phyloP scores from a whole-genome alignment of 1,140 invertebrate genomes.

The Drosophila dunni region DNA sequence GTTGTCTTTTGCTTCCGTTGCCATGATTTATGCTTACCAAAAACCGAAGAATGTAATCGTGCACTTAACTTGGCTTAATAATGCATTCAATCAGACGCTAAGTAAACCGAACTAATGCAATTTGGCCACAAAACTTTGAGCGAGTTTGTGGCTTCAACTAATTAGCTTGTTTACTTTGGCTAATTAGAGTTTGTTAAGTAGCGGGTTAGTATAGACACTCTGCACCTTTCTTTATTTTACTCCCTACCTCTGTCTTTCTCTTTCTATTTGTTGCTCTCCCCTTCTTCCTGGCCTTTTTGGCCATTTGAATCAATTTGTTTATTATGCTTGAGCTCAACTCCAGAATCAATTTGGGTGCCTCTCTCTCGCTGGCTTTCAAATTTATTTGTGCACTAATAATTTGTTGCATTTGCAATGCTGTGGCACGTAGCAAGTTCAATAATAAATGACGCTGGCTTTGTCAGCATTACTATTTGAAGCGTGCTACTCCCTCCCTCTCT shows the following conservation, averaged over 20 bases:
- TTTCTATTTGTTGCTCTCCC: not conserved
- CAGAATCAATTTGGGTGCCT: conserved; percentile 72
- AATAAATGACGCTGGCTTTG: conserved; percentile 77
- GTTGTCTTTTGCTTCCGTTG: conserved; percentile 39
- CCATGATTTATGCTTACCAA: conserved; percentile 30
- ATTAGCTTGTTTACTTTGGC: conserved; percentile 52
- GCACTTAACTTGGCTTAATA: conserved; percentile 40
- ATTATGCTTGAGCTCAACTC: conserved; percentile 69
- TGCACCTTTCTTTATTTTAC: not conserved
- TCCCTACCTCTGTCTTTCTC: not conserved
- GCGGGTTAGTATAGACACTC: not conserved
- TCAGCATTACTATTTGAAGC: conserved; percentile 80
- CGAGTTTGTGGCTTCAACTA: conserved; percentile 24
- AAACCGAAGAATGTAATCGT: conserved; percentile 2
- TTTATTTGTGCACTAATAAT: conserved; percentile 42
- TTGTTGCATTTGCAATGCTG: conserved; percentile 41
- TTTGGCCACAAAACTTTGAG: conserved; percentile 51
- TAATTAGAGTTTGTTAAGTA: conserved; percentile 41
- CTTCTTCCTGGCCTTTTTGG: not conserved
- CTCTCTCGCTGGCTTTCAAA: not conserved
- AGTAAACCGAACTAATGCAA: conserved; percentile 73
- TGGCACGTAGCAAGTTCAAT: conserved; percentile 74
- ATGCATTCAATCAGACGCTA: conserved; percentile 61
- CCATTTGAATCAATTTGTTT: conserved; percentile 44
- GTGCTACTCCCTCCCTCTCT: conserved; percentile 12